Conservation (phyloP, 2,888 invertebrate genomes). For the Lydus trimaculatus region DNA sequence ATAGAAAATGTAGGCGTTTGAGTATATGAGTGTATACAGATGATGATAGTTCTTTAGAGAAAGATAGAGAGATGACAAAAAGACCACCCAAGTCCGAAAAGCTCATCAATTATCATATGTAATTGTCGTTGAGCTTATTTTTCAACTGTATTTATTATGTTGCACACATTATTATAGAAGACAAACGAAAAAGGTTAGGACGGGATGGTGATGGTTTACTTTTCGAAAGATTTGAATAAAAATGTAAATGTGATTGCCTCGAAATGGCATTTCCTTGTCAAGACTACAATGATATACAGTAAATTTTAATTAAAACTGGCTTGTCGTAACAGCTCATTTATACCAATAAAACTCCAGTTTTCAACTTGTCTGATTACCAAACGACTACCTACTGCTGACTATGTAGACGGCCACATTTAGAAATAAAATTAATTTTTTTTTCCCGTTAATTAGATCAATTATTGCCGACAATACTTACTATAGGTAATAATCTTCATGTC, state of each 20-base stretch:
- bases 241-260: conserved; percentile 37
- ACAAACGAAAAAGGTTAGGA: not conserved
- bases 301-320: conserved; percentile 17
- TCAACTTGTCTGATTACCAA: conserved; percentile 2
- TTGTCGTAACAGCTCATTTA: conserved; percentile 11
- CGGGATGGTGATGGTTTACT: not conserved
- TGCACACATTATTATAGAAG: conserved; percentile 10
- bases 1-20: not conserved
- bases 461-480: not conserved
- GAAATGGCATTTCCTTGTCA: conserved; percentile 27
- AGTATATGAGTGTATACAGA: not conserved
- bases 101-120: conserved; percentile 24
- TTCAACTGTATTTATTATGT: conserved; percentile 15
- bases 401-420: not conserved
- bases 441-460: not conserved
- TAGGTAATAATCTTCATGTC: conserved; percentile 17
- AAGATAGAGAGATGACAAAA: conserved; percentile 22
- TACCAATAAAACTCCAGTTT: conserved; percentile 10
- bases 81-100: conserved; percentile 28
- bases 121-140: conserved; percentile 22
- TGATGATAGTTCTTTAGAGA: conserved; percentile 15
- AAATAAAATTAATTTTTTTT: too few relatives aligned
- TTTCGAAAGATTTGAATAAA: conserved; percentile 28
- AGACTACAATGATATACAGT: conserved; percentile 12
- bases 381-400: not conserved